These are phyloP conservation scores for Manduca sexta DNA, from an alignment of 1,140 invertebrate genomes.

Conservation along the genomic window DNA sequence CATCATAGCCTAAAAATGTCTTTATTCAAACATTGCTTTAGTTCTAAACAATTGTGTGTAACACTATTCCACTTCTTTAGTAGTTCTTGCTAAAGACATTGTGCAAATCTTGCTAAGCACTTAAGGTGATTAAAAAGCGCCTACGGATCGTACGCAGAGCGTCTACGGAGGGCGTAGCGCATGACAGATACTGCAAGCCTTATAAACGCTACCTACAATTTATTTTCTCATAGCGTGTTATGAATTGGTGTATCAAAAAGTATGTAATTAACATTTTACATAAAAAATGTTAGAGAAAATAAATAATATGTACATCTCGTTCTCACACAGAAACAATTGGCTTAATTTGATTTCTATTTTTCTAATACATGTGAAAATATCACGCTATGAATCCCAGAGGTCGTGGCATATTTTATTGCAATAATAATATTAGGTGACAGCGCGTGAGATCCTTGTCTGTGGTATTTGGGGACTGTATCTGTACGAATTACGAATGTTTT, in stretches of 20 bases:
- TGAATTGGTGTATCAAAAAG: background rate
- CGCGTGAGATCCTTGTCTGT: background rate
- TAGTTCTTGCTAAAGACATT: conserved; percentile 46
- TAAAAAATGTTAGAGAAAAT: too few species aligned
- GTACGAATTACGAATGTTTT: conserved; percentile 3
- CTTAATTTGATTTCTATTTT: background rate
- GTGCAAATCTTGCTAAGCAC: conserved; percentile 55
- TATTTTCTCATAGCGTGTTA: conserved; percentile 2
- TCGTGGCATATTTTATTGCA: too few species aligned
- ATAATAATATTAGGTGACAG: too few species aligned
- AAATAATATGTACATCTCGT: too few species aligned
- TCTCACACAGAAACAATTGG: background rate
- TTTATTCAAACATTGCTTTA: too few species aligned
- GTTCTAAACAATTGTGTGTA: conserved; percentile 4
- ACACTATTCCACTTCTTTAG: conserved; percentile 48
- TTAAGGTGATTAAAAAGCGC: conserved; percentile 62
- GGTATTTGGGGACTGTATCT: background rate
- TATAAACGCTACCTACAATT: background rate
- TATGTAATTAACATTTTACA: too few species aligned
- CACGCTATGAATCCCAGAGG: background rate
- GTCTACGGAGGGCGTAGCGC: conserved; percentile 16
- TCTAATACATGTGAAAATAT: background rate
- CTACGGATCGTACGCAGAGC: conserved; percentile 15
- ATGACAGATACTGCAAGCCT: conserved; percentile 4
- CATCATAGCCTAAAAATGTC: too few species aligned